Conservation (phyloP, 2,888 invertebrate species). For the Griposia aprilina region DNA sequence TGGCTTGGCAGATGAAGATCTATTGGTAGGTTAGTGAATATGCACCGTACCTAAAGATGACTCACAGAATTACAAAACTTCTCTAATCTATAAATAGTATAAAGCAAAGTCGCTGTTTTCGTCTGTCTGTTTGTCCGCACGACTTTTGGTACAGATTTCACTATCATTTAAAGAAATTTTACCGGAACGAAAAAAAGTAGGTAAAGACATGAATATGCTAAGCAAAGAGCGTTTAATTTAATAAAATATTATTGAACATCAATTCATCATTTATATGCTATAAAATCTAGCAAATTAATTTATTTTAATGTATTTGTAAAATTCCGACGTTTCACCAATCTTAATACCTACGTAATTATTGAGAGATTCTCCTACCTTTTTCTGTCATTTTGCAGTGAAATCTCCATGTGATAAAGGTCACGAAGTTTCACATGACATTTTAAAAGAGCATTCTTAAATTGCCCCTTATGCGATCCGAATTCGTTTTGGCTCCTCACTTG, state of each 20-base stretch:
- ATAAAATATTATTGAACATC: slow-evolving; percentile 11
- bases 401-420: slow-evolving; percentile 1
- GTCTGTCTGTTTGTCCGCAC: too few species aligned
- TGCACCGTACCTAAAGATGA: neutral
- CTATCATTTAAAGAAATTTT: too few species aligned
- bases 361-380: neutral
- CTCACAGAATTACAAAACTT: neutral
- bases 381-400: slow-evolving; percentile 6
- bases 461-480: neutral
- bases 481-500: neutral
- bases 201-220: slow-evolving; percentile 8
- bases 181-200: neutral
- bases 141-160: too few species aligned
- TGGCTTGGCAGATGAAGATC: neutral
- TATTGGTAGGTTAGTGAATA: neutral
- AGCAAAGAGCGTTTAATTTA: slow-evolving; percentile 2
- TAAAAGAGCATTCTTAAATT: slow-evolving; percentile 29
- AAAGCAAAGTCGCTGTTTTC: too few species aligned
- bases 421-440: slow-evolving; percentile 21
- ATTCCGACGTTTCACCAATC: too few species aligned
- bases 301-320: slow-evolving; percentile 11
- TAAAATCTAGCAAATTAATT: neutral
- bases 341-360: too few species aligned
- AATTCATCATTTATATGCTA: neutral
- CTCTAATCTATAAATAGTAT: too few species aligned